These are phyloP conservation scores for Cynocephalus volans DNA, from an alignment of 2,113 vertebrate species.

Conservation along the genomic window DNA sequence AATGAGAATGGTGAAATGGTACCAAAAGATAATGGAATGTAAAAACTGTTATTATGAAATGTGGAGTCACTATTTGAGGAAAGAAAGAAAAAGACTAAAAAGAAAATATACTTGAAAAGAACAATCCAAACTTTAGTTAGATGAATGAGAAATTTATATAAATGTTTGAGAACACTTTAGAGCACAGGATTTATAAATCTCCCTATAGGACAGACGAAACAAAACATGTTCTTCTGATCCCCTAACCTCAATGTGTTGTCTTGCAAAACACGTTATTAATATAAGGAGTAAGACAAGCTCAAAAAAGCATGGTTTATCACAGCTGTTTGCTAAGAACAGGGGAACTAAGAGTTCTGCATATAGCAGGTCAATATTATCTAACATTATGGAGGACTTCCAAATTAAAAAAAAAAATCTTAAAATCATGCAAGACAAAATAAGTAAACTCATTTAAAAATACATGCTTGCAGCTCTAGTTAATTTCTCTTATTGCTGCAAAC, in stretches of 20 bases:
- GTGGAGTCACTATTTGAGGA: constrained; percentile 35
- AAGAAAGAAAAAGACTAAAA: constrained; percentile 57
- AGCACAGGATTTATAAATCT: constrained; percentile 5
- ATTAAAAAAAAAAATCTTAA: neutral
- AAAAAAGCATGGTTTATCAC: constrained; percentile 18
- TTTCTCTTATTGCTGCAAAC: constrained; percentile 63
- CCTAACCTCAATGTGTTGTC: constrained; percentile 31
- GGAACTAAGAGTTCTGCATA: neutral
- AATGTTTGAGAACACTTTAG: constrained; percentile 52
- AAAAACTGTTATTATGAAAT: constrained; percentile 62
- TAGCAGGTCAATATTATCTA: neutral
- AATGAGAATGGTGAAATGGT: constrained; percentile 62
- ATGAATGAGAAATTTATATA: constrained; percentile 45
- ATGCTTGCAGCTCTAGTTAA: constrained; percentile 60
- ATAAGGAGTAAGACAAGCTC: constrained; percentile 48
- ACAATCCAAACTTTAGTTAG: constrained; percentile 53
- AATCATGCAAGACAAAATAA: constrained; percentile 54
- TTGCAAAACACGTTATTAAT: constrained; percentile 22
- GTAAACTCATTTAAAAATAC: constrained; percentile 48
- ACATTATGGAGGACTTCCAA: neutral
- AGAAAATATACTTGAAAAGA: constrained; percentile 67
- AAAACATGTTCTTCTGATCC: constrained; percentile 38
- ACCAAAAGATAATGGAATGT: constrained; percentile 71
- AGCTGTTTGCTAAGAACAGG: neutral
- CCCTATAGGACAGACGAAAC: neutral